Base-by-base conservation (phyloP, 2,113 vertebrate genomes). In the Pterocles burchelli region DNA sequence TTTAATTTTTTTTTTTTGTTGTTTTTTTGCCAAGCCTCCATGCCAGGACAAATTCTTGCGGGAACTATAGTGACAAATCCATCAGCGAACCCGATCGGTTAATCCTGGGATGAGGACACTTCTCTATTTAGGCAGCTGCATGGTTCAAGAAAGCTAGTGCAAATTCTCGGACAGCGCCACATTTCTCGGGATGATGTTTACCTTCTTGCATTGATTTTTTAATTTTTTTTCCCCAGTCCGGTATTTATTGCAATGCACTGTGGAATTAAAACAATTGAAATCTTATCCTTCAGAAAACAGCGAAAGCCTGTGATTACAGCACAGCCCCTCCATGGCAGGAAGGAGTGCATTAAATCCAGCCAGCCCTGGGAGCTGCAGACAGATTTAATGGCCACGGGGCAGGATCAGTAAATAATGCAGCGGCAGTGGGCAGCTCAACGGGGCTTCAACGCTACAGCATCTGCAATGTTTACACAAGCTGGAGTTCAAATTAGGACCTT, bases 401-500 rank as follows among this genome's bases (percentile, higher is more conserved):
- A 77, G n/a, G 46, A 85, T 48, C 89, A 82, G 91, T 80, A 95
- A 97, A 92, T 82, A 91, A 96, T n/a, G 84, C 91, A 89, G 78
- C n/a, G 81, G 57, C 89, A 93, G 62, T 31, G 89, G 87, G 94
- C 34, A 96, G 94, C 84, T 95, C 93, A 65, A 68, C 45, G 10
- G 76, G 73, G 45, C 77, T 87, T 43, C 67, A 93, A 87, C 25
- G 80, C 77, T 79, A 43, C 78, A 91, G 81, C 62, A 81, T 75
- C 77, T 11, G 10, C 83, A 86, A 70, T 72, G 93, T 87, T 92
- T 94, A 89, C 81, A 89, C 81, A 72, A 92, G 93, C 93, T 79
- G 58, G 43, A 93, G 84, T 76, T 82, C 94, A 96, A 93, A 95
- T 91, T 81, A 95, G 94, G 61, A 94, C 95, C 77, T 95, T 72